phyloP scores from a whole-genome alignment of 2,888 invertebrate genomes.

The Gandaritis pyraliata region DNA sequence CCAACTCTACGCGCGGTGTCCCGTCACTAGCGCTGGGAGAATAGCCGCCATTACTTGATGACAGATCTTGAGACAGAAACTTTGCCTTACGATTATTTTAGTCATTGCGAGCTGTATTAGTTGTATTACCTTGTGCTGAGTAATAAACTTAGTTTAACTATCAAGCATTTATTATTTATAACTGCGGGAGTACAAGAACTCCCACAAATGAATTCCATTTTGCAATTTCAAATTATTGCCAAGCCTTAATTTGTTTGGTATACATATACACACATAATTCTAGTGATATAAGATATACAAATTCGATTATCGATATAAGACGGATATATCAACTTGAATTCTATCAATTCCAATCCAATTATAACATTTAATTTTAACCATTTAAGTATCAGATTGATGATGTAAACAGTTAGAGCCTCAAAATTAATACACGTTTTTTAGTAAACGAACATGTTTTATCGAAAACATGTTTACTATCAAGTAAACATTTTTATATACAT shows the following conservation, averaged over 20 bases:
- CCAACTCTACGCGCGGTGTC: too few relatives aligned
- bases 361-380: conserved; percentile 66
- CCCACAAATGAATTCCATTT: conserved; percentile 47
- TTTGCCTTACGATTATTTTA: too few relatives aligned
- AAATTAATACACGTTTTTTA: conserved; percentile 33
- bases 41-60: too few relatives aligned
- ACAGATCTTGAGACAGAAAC: too few relatives aligned
- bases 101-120: too few relatives aligned
- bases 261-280: conserved; percentile 57
- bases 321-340: conserved; percentile 77
- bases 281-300: conserved; percentile 79
- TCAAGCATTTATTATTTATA: too few relatives aligned
- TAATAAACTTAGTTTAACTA: too few relatives aligned
- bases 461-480: too few relatives aligned
- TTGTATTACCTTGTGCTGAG: too few relatives aligned
- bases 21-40: too few relatives aligned
- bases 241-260: conserved; percentile 73
- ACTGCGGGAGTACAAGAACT: too few relatives aligned
- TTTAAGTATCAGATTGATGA: conserved; percentile 62
- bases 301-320: conserved; percentile 82
- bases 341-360: conserved; percentile 77
- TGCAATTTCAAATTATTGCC: conserved; percentile 76
- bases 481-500: conserved; percentile 61
- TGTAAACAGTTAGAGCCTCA: conserved; percentile 51
- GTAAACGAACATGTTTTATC: conserved; percentile 15